Conservation (phyloP, 2,113 vertebrate species). For the Neoarius graeffei region DNA sequence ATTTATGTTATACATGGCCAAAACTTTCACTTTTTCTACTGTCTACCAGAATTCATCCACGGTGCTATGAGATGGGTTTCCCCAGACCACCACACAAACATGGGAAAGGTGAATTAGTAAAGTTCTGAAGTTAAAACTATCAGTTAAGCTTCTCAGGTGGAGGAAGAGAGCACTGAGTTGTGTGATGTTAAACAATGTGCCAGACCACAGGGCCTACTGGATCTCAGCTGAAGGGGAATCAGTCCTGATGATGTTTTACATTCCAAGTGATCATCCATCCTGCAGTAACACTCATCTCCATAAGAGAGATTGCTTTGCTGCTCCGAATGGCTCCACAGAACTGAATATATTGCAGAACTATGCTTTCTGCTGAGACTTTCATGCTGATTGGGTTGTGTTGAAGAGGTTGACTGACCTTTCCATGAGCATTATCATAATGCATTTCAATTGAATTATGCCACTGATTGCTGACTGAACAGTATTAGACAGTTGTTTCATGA, state of each 20-base stretch:
- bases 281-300: conserved; percentile 51
- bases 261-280: conserved; percentile 66
- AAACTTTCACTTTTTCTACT: neutral
- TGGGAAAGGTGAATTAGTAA: neutral
- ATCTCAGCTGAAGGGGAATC: conserved; percentile 49
- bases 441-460: neutral
- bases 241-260: conserved; percentile 72
- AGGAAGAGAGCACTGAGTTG: neutral
- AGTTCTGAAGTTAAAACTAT: neutral
- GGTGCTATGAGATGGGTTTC: neutral
- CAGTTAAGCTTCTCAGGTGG: neutral
- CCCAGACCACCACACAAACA: neutral
- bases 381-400: conserved; percentile 10
- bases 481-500: neutral
- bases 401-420: conserved; percentile 26
- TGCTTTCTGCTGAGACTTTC: conserved; percentile 20
- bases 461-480: conserved; percentile 21
- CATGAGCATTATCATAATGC: conserved; percentile 21
- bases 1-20: too few relatives aligned
- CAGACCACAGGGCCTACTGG: conserved; percentile 38
- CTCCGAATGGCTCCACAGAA: conserved; percentile 32
- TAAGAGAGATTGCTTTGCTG: conserved; percentile 36
- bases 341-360: conserved; percentile 23
- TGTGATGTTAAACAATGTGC: conserved; percentile 7
- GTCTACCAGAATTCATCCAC: neutral